Evolutionary conservation across 2,113 vertebrate species (phyloP), one percentile per base, ranked within the genome.

Genomic region (human): DNA sequence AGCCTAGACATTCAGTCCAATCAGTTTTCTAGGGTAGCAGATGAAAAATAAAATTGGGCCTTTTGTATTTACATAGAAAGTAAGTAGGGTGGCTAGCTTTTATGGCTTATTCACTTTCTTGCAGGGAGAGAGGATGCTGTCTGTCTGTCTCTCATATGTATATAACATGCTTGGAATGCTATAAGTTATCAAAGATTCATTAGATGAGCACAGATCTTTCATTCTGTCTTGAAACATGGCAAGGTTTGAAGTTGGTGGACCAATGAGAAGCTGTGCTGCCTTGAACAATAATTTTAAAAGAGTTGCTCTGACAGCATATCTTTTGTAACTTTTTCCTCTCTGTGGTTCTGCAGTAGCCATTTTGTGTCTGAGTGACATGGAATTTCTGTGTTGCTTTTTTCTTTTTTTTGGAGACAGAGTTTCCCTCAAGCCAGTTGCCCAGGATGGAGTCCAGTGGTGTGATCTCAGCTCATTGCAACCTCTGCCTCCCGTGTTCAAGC

Each of bases 1-100:
- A 90, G 97, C 98, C 94, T 98, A 99, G 98, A 98, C 98, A 95
- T 98, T 98, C 97, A 98, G 94, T 97, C 97, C 97, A 89, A 96
- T 98, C 94, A 88, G 20, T 45, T 97, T 98, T 48, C 89, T 96
- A 90, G 95, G 94, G 97, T 93, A 93, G 95, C 2, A n/a, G 38
- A 16, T n/a, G 45, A 3, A 52, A 88, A 64, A 90, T 48, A 78
- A 84, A 64, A 30, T 27, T 2, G 38, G 66, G 35, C 11, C 72
- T 90, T 86, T 83, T 59, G 59, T 95, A 38, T n/a, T 81, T 84
- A 90, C 73, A 72, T 45, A 92, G 80, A 88, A 80, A 79, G 61
- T 25, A 76, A 79, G 61, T 25, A 72, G 87, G 35, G 45, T 73
- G 83, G 50, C 76, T 90, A 64, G 59, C 27, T 61, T 87, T 57